Evolutionary conservation across 2,113 vertebrate genomes (phyloP), one percentile per base, ranked within the genome.

Genomic region (Epinephelus fuscoguttatus): DNA sequence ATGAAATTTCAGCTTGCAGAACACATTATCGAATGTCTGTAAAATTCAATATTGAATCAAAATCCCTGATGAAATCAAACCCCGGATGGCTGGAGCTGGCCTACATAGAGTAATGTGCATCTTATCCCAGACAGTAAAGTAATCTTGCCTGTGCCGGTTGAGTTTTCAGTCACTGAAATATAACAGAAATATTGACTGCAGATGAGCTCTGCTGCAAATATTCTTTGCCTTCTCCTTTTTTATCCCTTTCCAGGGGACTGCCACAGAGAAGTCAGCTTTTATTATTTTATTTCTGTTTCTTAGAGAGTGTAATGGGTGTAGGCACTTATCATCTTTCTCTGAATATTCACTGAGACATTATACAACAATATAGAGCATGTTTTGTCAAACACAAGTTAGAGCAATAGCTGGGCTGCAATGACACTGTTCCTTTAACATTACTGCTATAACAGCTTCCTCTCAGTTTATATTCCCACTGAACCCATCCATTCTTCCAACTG

Each of bases 61-160:
- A 87, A 71, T 71, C 84, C 82, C 84, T 63, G 86, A 91, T 80
- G 84, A 87, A 90, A 90, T 88, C 77, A 80, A 55, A 79, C 33
- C 81, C 45, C n/a, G 57, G 77, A 77, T 79, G 77, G 33, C 50
- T 83, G 81, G 27, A 75, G 66, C 64, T 80, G 74, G 53, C 61
- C 70, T 63, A 50, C 63, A 56, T 55, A 52, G 50, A 80, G 66
- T 62, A 52, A 81, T 64, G 27, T 40, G 37, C 40, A 53, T 66
- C 53, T 60, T 63, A 45, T 49, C 47, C 55, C 37, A 49, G 64
- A 57, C 60, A 27, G 30, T 57, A 30, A 53, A 74, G 70, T 30
- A 23, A 75, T 82, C 27, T 68, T 45, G 42, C 57, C 74, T 66
- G 68, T 59, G 69, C 67, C 75, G 42, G 55, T 61, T 64, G 55